A percentile compares a stretch with the other conserved stretches of the same genome.
These are phyloP conservation scores for Drosophila quinaria DNA, from an alignment of 2,888 invertebrate genomes.

Conservation along the genomic window DNA sequence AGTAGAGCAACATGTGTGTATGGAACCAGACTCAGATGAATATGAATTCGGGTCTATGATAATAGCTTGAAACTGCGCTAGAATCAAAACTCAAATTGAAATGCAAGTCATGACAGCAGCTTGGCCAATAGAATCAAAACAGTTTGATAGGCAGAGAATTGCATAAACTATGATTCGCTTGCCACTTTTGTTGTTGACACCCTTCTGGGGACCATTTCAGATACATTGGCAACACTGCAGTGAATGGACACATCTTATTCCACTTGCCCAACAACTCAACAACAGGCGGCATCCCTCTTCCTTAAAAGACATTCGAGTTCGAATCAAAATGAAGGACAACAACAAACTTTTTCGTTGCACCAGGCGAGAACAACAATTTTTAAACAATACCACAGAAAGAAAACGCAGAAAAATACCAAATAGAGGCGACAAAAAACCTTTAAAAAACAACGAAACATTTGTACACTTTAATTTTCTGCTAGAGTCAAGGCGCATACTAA, in stretches of 20 bases:
- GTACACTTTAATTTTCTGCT: not conserved
- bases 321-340: constrained; percentile 26
- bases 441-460: not conserved
- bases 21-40: constrained; percentile 3
- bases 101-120: constrained; percentile 36
- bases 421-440: not conserved
- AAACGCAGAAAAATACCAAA: constrained; percentile 5
- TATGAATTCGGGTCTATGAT: constrained; percentile 48
- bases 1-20: constrained; percentile 8
- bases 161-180: constrained; percentile 20
- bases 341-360: constrained; percentile 35
- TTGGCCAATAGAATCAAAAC: not conserved
- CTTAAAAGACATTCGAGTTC: constrained; percentile 9
- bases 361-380: constrained; percentile 23
- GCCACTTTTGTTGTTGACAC: constrained; percentile 13
- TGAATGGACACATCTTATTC: constrained; percentile 25
- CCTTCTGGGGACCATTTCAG: not conserved
- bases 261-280: constrained; percentile 16
- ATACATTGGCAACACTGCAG: constrained; percentile 14
- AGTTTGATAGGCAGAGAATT: not conserved
- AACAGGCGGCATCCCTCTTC: not conserved
- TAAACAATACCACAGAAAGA: constrained; percentile 11
- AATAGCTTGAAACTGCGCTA: constrained; percentile 56
- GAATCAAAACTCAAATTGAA: constrained; percentile 62
- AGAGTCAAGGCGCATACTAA: not conserved